Base-by-base conservation (phyloP, 1,140 invertebrate species). In the Doryteuthis pealeii region DNA sequence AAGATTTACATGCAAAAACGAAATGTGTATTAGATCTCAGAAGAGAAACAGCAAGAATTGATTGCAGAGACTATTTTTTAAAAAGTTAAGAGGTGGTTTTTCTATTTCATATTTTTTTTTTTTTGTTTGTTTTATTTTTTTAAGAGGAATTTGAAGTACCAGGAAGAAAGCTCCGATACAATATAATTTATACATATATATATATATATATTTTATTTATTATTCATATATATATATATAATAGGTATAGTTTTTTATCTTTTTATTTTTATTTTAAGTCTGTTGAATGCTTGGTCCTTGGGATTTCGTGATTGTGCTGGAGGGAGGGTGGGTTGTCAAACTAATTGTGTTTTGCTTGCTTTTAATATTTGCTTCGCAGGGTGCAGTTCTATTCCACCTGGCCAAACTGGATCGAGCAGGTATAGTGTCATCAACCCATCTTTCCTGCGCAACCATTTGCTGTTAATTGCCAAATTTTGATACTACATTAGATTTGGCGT, bases 341-440 rank as follows among this genome's bases (percentile, higher is more conserved):
- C 54, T 76, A 74, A 74, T 73, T n/a, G n/a, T 77, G 65, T 73
- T 74, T 77, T 73, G 70, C 73, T n/a, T 74, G 72, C 70, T 71
- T 73, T 69, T n/a, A n/a, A 70, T 74, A 22, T 62, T 76, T 71
- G 74, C 75, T 77, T 80, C 70, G 77, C 79, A 79, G 81, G 70
- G 71, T 75, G 66, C 79, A 77, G 71, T 73, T n/a, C 78, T 75
- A 80, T 81, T 75, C 78, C 76, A 73, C 74, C 76, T 31, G 81
- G n/a, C 78, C 81, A 81, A 75, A 81, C 73, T 45, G 78, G 77
- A 71, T 80, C 81, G 81, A 81, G 81, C 80, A 81, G 81, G 79
- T 82, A n/a, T n/a, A n/a, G n/a, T n/a, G n/a, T 62, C 26, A 22
- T 15, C 54, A 62, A 8, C 54, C n/a, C 54, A 72, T 67, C 43